A percentile compares a stretch with the other conserved stretches of the same genome.
Evolutionary conservation across 2,888 invertebrate species (phyloP).

Genomic region (Tanypteryx hageni): DNA sequence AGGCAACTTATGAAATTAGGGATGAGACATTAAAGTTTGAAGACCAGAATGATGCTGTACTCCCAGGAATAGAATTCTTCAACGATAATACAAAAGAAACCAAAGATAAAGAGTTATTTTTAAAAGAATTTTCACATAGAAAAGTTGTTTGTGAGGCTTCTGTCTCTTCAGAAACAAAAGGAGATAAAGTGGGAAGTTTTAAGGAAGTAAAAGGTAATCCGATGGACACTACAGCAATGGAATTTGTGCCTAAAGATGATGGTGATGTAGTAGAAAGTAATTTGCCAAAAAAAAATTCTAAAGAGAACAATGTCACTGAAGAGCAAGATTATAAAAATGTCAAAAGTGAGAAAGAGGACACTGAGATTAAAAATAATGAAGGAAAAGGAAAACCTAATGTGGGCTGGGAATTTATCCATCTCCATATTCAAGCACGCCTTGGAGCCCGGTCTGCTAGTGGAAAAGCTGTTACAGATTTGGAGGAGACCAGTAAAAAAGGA

Average conservation of each 20-base stretch:
- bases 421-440: slow-evolving; percentile 29
- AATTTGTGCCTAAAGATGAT: not conserved
- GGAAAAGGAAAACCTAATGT: not conserved
- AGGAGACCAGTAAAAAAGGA: not conserved
- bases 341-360: not conserved
- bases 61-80: not conserved
- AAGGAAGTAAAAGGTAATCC: not conserved
- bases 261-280: not conserved
- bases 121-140: not conserved
- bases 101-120: not conserved
- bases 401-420: not conserved
- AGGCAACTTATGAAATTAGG: not conserved
- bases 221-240: not conserved
- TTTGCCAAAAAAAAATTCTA: not conserved
- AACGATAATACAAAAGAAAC: not conserved
- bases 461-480: not conserved
- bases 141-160: not conserved
- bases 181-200: not conserved
- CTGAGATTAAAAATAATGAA: not conserved
- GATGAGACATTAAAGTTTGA: not conserved
- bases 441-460: slow-evolving; percentile 53
- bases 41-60: not conserved
- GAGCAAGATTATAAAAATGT: not conserved
- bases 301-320: not conserved
- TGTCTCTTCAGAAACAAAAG: no score